These are phyloP conservation scores for Mizuhopecten yessoensis DNA, from an alignment of 1,140 invertebrate species.

Conservation along the genomic window DNA sequence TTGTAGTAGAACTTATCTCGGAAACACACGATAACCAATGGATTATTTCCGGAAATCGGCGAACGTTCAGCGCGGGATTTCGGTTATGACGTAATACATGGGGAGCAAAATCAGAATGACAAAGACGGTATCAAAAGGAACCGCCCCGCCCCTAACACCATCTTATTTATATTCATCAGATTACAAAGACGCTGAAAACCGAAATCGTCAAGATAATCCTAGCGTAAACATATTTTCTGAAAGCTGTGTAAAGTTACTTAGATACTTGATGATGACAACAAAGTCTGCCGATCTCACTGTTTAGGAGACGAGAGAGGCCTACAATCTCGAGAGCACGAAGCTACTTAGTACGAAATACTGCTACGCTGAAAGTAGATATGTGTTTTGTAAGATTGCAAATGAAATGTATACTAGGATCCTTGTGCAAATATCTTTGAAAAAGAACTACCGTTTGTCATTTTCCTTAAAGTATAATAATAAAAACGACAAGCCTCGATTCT, in stretches of 20 bases:
- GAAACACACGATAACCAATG: background rate
- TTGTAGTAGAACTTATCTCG: background rate
- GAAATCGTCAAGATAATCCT: background rate
- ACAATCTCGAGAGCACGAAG: background rate
- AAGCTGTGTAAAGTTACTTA: background rate
- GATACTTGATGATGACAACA: background rate
- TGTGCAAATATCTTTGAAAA: no score
- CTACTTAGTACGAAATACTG: background rate
- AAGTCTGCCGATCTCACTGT: background rate
- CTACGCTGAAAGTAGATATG: no score
- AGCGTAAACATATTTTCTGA: slow-evolving; percentile 2
- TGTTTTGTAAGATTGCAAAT: no score
- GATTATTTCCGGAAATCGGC: slow-evolving; percentile 33
- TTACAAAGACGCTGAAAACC: background rate
- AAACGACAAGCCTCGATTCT: no score
- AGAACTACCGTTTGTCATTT: no score
- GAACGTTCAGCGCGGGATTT: background rate
- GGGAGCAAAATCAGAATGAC: background rate
- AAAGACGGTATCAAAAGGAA: background rate
- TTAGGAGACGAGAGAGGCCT: background rate
- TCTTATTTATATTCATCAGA: slow-evolving; percentile 1
- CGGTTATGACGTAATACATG: background rate
- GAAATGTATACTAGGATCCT: no score
- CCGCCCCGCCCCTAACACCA: slow-evolving; percentile 7
- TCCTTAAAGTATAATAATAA: no score